phyloP scores from a whole-genome alignment of 1,140 invertebrate genomes.

The Eriocheir sinensis region DNA sequence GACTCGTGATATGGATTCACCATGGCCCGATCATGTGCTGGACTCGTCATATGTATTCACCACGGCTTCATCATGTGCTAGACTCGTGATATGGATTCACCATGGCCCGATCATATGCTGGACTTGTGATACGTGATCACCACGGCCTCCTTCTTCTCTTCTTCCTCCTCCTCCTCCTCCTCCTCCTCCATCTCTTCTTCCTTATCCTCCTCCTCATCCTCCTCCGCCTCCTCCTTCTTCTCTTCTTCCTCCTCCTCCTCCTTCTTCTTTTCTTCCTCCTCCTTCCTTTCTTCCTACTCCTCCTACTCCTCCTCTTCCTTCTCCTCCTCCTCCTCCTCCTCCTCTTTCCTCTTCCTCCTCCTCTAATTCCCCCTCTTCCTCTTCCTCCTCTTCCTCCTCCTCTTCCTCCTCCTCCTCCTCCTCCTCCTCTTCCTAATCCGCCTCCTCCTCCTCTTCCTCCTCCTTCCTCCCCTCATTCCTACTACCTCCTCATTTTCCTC shows the following conservation, averaged over 20 bases:
- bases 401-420: background rate
- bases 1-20: no score
- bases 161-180: background rate
- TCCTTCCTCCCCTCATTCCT: no score
- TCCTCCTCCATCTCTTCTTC: no score
- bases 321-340: background rate
- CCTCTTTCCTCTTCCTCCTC: background rate
- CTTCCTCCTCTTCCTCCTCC: background rate
- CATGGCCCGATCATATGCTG: no score
- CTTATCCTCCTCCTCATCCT: background rate
- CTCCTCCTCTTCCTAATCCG: background rate
- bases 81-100: no score
- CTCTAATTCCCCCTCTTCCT: background rate
- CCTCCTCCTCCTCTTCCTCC: background rate
- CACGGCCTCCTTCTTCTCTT: no score
- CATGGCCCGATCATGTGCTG: no score
- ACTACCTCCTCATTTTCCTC: background rate
- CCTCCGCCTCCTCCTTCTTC: background rate
- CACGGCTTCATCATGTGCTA: no score
- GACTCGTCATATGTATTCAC: no score
- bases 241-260: background rate
- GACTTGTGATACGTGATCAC: no score
- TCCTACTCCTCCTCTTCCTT: background rate
- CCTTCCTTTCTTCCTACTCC: background rate
- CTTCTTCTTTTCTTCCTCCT: background rate